Conservation (phyloP, 2,113 vertebrate species). For the Hemicordylus capensis region DNA sequence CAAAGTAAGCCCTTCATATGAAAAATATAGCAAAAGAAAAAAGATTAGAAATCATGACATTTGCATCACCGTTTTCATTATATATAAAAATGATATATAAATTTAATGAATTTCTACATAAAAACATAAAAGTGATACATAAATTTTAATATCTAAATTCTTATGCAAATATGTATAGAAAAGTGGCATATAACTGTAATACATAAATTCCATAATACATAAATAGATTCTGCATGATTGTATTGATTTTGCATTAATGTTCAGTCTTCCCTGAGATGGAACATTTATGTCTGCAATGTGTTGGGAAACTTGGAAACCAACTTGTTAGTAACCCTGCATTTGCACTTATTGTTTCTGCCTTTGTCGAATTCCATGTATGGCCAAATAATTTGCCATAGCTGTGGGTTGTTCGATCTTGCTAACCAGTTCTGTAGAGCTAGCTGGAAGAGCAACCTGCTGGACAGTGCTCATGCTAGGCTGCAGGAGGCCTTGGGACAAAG, state of each 20-base stretch:
- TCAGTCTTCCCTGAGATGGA: background rate
- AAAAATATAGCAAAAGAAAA: background rate
- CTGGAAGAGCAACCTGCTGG: background rate
- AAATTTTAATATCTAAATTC: too few species aligned
- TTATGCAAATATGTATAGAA: too few species aligned
- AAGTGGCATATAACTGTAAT: too few species aligned
- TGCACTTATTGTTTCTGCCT: background rate
- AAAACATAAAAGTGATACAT: too few species aligned
- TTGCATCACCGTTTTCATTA: background rate
- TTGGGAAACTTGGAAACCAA: background rate
- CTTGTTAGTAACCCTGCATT: too few species aligned
- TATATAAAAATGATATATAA: too few species aligned
- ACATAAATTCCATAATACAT: too few species aligned
- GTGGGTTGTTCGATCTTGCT: too few species aligned
- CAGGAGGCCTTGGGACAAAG: too few species aligned
- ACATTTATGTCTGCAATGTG: background rate
- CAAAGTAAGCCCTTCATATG: background rate
- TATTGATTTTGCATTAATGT: background rate
- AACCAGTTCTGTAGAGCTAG: background rate
- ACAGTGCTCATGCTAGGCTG: too few species aligned
- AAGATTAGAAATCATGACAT: background rate
- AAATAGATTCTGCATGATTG: background rate
- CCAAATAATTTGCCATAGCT: too few species aligned
- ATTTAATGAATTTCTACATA: too few species aligned
- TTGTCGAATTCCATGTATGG: background rate